Conservation (phyloP, 2,113 vertebrate species). For the Xiphorhynchus elegans region DNA sequence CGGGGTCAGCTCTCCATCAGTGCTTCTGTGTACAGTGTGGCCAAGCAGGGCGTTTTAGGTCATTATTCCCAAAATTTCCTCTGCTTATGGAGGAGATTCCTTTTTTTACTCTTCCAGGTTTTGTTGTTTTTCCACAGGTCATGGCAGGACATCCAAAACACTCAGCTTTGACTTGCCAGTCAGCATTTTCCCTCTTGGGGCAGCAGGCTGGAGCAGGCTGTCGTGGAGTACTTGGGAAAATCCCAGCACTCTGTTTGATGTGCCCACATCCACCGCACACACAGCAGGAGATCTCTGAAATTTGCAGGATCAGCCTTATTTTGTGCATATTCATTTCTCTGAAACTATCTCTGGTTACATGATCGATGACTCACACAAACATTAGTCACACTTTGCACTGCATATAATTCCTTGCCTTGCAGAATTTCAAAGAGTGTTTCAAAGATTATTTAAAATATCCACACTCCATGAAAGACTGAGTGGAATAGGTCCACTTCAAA, state of each 20-base stretch:
- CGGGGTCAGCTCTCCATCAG: neutral
- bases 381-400: conserved; percentile 4
- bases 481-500: neutral
- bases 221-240: neutral
- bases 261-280: neutral
- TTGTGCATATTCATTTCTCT: conserved; percentile 2
- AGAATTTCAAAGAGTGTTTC: conserved; percentile 17
- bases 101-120: neutral
- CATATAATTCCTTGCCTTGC: neutral
- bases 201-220: neutral
- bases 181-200: accelerated
- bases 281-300: neutral
- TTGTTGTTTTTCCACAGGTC: neutral
- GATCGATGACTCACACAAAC: neutral
- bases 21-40: accelerated
- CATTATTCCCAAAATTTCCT: neutral
- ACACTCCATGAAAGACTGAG: neutral
- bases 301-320: conserved; percentile 47
- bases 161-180: neutral
- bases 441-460: conserved; percentile 6
- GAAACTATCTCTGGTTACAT: conserved; percentile 12
- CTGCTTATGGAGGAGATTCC: neutral
- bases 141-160: neutral
- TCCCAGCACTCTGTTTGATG: neutral
- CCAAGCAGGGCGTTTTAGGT: neutral